Percentiles rank a stretch among this genome's conserved stretches.
These are phyloP conservation scores for Thymelicus acteon DNA, from an alignment of 2,888 invertebrate genomes.

Conservation along the genomic window DNA sequence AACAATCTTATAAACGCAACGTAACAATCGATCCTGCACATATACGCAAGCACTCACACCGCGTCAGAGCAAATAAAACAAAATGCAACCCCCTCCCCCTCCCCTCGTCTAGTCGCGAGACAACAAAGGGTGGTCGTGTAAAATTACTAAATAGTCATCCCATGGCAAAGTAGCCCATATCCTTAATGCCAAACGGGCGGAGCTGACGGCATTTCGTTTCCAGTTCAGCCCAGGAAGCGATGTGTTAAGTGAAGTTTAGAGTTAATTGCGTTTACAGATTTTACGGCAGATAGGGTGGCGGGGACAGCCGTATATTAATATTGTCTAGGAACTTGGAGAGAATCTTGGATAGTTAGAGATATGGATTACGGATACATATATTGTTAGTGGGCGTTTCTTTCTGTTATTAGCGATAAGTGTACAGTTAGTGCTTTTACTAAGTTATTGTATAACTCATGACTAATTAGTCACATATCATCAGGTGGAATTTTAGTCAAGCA, in stretches of 20 bases:
- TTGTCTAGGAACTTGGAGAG: conserved; percentile 20
- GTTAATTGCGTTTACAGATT: conserved; percentile 78
- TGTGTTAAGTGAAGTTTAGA: conserved; percentile 76
- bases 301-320: conserved; percentile 28
- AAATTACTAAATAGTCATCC: conserved; percentile 48
- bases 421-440: too few relatives aligned
- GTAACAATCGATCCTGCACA: conserved; percentile 51
- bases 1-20: conserved; percentile 52
- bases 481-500: too few relatives aligned
- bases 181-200: conserved; percentile 37
- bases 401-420: too few relatives aligned
- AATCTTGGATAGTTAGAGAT: conserved; percentile 13
- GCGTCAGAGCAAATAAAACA: conserved; percentile 75
- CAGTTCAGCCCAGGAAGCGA: conserved; percentile 62
- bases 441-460: too few relatives aligned
- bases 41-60: conserved; percentile 47
- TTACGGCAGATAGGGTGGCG: conserved; percentile 58
- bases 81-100: conserved; percentile 68
- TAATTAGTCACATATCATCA: too few relatives aligned
- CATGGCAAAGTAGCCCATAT: conserved; percentile 51
- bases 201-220: conserved; percentile 37
- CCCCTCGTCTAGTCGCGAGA: conserved; percentile 75
- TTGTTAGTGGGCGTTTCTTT: too few relatives aligned
- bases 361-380: conserved; percentile 8
- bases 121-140: conserved; percentile 75